Percentiles rank a stretch among this genome's conserved stretches.
Conservation (phyloP, 2,797 vertebrate species). For the Anabacerthia variegaticeps region DNA sequence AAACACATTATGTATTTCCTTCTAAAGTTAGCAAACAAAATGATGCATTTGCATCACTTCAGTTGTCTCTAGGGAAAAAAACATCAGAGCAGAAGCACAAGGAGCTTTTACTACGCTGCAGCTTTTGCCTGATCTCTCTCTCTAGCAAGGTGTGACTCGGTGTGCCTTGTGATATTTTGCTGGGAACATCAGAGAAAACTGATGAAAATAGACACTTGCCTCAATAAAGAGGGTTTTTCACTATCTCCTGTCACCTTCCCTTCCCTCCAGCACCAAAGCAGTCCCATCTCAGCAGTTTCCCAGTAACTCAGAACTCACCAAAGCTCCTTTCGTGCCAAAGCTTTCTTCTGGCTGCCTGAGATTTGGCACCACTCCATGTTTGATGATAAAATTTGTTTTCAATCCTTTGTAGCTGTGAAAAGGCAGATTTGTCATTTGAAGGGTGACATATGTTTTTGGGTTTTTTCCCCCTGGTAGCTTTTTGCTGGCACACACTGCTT, state of each 20-base stretch:
- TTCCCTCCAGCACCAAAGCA: not conserved
- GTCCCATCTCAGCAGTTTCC: not conserved
- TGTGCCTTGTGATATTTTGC: not conserved
- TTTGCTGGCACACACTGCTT: not conserved
- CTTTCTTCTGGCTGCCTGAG: conserved; percentile 1
- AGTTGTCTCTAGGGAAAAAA: not conserved
- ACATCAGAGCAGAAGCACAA: not conserved
- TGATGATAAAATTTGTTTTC: conserved; percentile 37
- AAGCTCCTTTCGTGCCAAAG: not conserved
- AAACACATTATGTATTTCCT: not conserved
- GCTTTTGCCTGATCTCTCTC: not conserved
- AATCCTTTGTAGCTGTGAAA: conserved; percentile 56
- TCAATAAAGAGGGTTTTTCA: not conserved
- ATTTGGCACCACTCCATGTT: not conserved
- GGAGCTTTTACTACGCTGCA: not conserved
- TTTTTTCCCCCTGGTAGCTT: not conserved
- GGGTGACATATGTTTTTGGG: conserved; percentile 31
- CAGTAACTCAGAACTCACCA: conserved; percentile 45
- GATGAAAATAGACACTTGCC: not conserved
- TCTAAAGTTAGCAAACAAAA: not conserved
- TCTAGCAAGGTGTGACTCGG: not conserved
- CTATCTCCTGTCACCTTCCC: not conserved
- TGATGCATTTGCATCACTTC: not conserved
- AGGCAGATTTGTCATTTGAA: conserved; percentile 47
- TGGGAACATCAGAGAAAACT: not conserved